These are phyloP conservation scores for Herpetotheres cachinnans DNA, from an alignment of 2,113 vertebrate species.

Conservation along the genomic window DNA sequence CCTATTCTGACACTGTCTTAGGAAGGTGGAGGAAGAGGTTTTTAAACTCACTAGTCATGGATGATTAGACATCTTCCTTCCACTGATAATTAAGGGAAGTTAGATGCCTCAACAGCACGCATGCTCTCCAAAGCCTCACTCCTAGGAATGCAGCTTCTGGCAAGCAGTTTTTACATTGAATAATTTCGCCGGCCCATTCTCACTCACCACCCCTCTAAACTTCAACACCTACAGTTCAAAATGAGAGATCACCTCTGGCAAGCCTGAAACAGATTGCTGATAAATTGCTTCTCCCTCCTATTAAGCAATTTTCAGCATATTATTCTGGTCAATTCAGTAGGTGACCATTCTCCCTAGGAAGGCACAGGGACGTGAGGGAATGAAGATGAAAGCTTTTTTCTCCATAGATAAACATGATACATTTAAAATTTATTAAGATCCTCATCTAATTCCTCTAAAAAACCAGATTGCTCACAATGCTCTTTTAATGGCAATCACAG, in stretches of 20 bases:
- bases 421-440: not conserved
- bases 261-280: not conserved
- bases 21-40: not conserved
- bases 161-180: not conserved
- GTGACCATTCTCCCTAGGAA: not conserved
- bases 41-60: not conserved
- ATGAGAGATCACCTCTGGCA: not conserved
- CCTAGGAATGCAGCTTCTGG: not conserved
- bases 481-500: not conserved
- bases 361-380: not conserved
- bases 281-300: not conserved
- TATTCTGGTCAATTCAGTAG: slow-evolving; percentile 18
- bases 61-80: not conserved
- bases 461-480: not conserved
- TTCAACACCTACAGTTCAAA: not conserved
- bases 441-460: not conserved
- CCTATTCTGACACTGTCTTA: not conserved
- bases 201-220: not conserved
- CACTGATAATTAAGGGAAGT: not conserved
- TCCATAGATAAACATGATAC: not conserved
- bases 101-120: not conserved
- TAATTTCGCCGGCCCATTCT: not conserved
- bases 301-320: slow-evolving; percentile 19
- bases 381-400: not conserved
- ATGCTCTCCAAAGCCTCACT: not conserved